Evolutionary conservation across 2,113 vertebrate species (phyloP).

Genomic region (Pluvialis apricaria): DNA sequence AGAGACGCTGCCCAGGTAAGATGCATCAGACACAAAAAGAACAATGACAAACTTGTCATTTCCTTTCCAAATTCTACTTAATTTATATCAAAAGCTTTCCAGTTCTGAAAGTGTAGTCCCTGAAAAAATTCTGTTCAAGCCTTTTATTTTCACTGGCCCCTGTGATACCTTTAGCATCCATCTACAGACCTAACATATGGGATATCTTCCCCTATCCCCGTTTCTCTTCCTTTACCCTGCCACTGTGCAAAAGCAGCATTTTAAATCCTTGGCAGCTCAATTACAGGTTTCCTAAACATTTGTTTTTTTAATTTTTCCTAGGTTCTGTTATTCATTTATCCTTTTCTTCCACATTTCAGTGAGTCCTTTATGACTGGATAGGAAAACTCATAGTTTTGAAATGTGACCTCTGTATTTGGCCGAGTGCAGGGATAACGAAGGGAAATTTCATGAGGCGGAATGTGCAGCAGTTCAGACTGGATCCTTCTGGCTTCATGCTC

Average conservation of each 20-base stretch:
- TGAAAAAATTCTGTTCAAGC: not conserved
- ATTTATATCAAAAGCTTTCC: accelerated
- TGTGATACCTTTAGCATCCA: not conserved
- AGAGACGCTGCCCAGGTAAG: conserved; percentile 86
- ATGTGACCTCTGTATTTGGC: not conserved
- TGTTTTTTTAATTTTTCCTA: not conserved
- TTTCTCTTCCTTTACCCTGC: not conserved
- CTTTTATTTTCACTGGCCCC: not conserved
- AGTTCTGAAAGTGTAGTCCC: not conserved
- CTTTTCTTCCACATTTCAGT: not conserved
- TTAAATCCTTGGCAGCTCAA: not conserved
- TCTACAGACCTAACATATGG: not conserved
- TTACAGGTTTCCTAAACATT: not conserved
- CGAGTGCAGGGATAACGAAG: not conserved
- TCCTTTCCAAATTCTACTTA: not conserved
- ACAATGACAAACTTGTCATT: accelerated
- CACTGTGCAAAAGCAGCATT: not conserved
- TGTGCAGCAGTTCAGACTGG: not conserved
- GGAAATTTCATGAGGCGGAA: not conserved
- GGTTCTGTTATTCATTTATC: not conserved
- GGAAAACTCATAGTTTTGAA: not conserved
- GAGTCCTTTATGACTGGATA: not conserved
- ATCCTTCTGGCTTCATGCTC: not conserved
- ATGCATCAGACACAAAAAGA: accelerated
- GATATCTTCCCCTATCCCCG: not conserved